Conservation (phyloP, 2,113 vertebrate species). For the Etheostoma spectabile region DNA sequence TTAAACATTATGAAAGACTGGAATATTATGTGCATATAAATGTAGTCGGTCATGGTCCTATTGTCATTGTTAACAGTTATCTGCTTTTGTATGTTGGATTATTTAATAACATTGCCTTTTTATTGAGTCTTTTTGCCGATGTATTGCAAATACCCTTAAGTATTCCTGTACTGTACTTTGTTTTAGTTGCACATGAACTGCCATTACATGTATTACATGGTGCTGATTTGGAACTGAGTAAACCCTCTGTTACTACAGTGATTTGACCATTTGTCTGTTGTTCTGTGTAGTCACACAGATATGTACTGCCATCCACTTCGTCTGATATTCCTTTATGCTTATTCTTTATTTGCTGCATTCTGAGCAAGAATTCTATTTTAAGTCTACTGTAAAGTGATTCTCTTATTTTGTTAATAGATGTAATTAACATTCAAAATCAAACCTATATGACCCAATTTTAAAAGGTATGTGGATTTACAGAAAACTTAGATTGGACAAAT, state of each 20-base stretch:
- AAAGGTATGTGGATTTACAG: slow-evolving; percentile 27
- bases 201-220: slow-evolving; percentile 85
- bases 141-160: slow-evolving; percentile 78
- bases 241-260: slow-evolving; percentile 84
- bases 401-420: slow-evolving; percentile 46
- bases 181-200: slow-evolving; percentile 84
- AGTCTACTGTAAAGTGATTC: slow-evolving; percentile 75
- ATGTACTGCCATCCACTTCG: slow-evolving; percentile 74
- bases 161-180: slow-evolving; percentile 86
- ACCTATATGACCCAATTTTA: slow-evolving; percentile 1
- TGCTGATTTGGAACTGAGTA: slow-evolving; percentile 86
- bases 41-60: not conserved
- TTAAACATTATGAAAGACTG: too few species aligned
- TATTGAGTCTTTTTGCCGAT: slow-evolving; percentile 71
- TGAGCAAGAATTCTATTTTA: slow-evolving; percentile 72
- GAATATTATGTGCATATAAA: too few species aligned
- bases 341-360: slow-evolving; percentile 48
- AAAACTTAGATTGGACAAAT: too few species aligned
- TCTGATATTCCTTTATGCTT: slow-evolving; percentile 52
- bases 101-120: slow-evolving; percentile 77
- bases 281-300: slow-evolving; percentile 24
- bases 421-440: slow-evolving; percentile 30
- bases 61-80: slow-evolving; percentile 52
- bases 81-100: slow-evolving; percentile 63
- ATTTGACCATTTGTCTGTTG: slow-evolving; percentile 79